These are phyloP conservation scores for Dermatophagoides farinae DNA, from an alignment of 1,140 invertebrate species.

Conservation along the genomic window DNA sequence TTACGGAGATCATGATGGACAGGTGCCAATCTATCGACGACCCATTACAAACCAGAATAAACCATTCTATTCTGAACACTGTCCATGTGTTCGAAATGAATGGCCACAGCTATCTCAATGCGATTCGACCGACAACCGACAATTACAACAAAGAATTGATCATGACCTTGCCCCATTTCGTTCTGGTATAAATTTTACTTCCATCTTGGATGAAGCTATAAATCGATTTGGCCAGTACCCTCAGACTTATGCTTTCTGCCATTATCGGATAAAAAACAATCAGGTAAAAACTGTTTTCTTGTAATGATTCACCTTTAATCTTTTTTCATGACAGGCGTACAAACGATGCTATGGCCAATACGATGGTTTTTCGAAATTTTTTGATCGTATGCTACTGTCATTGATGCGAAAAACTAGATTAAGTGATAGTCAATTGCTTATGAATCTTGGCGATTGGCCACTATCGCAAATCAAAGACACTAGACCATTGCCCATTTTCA, in stretches of 20 bases:
- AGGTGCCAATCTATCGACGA: background rate
- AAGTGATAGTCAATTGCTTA: constrained; percentile 71
- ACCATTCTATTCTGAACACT: constrained; percentile 54
- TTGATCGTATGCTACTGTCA: constrained; percentile 66
- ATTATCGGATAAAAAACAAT: constrained; percentile 70
- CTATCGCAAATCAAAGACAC: constrained; percentile 30
- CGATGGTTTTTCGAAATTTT: constrained; percentile 89
- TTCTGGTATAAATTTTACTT: constrained; percentile 43
- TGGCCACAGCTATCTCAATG: constrained; percentile 52
- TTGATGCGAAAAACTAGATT: constrained; percentile 51
- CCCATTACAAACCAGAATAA: constrained; percentile 27
- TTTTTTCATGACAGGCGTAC: constrained; percentile 28
- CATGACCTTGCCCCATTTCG: constrained; percentile 36
- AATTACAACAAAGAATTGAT: constrained; percentile 44
- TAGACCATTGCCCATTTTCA: constrained; percentile 57
- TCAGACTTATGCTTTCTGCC: constrained; percentile 60
- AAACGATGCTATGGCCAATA: constrained; percentile 77
- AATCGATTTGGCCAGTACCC: constrained; percentile 41
- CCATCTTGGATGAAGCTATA: constrained; percentile 39
- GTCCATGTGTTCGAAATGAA: constrained; percentile 48
- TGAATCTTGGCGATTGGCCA: constrained; percentile 91
- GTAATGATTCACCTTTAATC: constrained; percentile 1
- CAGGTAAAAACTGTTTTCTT: constrained; percentile 29
- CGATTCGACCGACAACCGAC: constrained; percentile 18
- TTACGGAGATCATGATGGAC: background rate